Evolutionary conservation across 2,113 vertebrate genomes (phyloP), one percentile per base, ranked within the genome.

Genomic region (Tychaedon coryphoeus): DNA sequence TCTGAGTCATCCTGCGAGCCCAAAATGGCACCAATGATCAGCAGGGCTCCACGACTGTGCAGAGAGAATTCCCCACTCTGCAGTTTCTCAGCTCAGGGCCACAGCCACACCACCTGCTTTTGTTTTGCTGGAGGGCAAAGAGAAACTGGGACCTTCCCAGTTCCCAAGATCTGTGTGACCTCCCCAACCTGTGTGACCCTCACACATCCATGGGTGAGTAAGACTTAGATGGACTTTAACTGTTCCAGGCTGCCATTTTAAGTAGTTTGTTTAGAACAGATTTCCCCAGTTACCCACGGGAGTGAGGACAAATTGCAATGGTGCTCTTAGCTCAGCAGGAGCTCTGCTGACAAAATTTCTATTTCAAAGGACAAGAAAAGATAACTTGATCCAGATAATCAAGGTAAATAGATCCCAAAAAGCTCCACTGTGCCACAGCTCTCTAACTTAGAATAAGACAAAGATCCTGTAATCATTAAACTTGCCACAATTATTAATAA

Each of bases 41-140:
- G 38, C 60, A 50, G 16, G 65, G 28, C 29, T 48, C 61, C 75
- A 34, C 0, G 1, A 13, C 1, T 16, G 34, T 12, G 36, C 5
- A 0, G 36, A 26, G 40, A 22, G 1, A 53, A 54, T 36, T 54
- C 34, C 64, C 36, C 33, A 3, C 19, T 29, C 33, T 0, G 1
- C 54, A 31, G 24, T 13, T 80, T 13, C 34, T 29, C 28, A 57
- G 45, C 50, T 50, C 50, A 31, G 45, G 36, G 51, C 40, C 78
- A 48, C 14, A 48, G 65, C 16, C n/a, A 17, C 24, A 3, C 25
- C 11, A 12, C 31, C 38, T 40, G 31, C 14, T 73, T 60, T 60
- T 5, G 42, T 33, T 8, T 45, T 53, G 14, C 61, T 28, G 19
- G 11, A 45, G 29, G 8, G 7, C 31, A 33, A 61, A 86, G 31